Evolutionary conservation across 2,888 invertebrate species (phyloP), one percentile per base, ranked within the genome.

Genomic region (Tenthredo livida): DNA sequence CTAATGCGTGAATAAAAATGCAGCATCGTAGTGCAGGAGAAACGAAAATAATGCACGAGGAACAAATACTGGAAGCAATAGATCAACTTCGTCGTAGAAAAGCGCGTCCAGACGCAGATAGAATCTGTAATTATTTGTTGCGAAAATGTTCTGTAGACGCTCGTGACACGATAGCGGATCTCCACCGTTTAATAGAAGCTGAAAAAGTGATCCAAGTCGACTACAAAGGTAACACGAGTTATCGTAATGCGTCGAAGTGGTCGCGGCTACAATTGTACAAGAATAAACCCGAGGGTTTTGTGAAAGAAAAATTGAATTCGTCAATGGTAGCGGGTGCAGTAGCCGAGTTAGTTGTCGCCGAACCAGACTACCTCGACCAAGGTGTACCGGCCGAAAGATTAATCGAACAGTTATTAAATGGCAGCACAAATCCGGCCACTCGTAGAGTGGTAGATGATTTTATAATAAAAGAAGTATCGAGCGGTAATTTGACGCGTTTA

Each of bases 201-300:
- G 96, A 96, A 91, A 95, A 96, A 89, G 96, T 97, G 84, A 95
- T 96, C 88, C 97, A 97, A 95, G 97, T 97, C 47, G 97, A 97
- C 91, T 97, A 97, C 93, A 98, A 97, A 94, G 97, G 97, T 90
- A 97, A 96, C 94, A 97, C 96, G 88, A 97, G 97, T 94, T 97
- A 97, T 92, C 95, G 97, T 90, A 97, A 97, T 94, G 97, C 97
- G 77, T 96, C 96, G 82, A 97, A 96, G 94, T 96, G 95, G 95
- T 95, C 93, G 40, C 89, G 92, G n/a, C 87, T 93, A 0, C 92
- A 92, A 85, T 88, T 92, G 3, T 93, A 93, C 88, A 93, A 93
- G 87, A 93, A 93, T 88, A 91, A 93, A 75, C 92, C 94, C 80
- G 94, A 94, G 94, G 95, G 95, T 89, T 93, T 94, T 29, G 94